Evolutionary conservation across 2,888 invertebrate genomes (phyloP), one percentile per base, ranked within the genome.

Genomic region (Yponomeuta cagnagella): DNA sequence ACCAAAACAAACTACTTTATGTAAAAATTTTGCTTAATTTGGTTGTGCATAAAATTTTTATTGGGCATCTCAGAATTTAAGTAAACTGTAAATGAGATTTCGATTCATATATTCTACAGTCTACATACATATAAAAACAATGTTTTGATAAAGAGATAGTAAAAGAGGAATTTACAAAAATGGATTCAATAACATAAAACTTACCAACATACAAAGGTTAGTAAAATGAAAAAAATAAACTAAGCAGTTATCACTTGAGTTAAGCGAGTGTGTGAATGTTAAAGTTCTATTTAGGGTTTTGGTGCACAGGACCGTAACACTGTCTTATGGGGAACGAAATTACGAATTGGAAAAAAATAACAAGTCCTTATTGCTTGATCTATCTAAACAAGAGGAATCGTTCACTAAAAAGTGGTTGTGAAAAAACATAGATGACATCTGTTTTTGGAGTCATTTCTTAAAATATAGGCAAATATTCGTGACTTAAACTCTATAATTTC

Each of bases 141-240:
- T 43, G 8, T 8, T 43, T 43, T 8, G 1, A 43, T 43, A 8
- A 43, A 43, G 8, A 43, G n/a, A 4, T 33, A 31, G 2, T 10
- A 12, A 10, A 65, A 31, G 12, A 65, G 33, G 9, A 33, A 30
- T 23, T 65, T 12, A 65, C 12, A 65, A 10, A 12, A 31, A 65
- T 31, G 30, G 1, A 4, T n/a, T 4, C 1, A 67, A 10, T 23
- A 69, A 69, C 30, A 31, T 8, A 58, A 58, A 69, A 69, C 63
- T 69, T 69, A 69, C 69, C 58, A 58, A 33, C 5, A 58, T 58
- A 15, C 6, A 15, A 8, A 23, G 10, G 68, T 68, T 68, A 68
- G 8, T 68, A 23, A 68, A 68, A 68, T 68, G 43, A 48, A 15
- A 68, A 23, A 48, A 68, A 68, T 68, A 68, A 68, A 43, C 48